Conservation (phyloP, 2,888 invertebrate species). For the Heliconius ismenius region DNA sequence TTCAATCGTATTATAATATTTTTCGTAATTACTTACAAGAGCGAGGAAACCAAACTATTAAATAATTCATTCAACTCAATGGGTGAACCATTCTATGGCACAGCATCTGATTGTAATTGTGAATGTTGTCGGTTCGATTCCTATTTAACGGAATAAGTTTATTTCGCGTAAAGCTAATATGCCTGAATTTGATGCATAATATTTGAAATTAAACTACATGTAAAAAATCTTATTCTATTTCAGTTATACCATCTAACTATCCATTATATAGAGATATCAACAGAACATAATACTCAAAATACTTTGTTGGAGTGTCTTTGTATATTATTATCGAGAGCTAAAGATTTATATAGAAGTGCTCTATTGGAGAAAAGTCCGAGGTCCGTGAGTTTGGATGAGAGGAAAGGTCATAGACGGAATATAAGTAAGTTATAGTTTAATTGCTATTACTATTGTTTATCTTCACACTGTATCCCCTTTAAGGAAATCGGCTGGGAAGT, state of each 20-base stretch:
- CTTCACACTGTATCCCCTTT: too few relatives aligned
- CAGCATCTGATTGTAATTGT: too few relatives aligned
- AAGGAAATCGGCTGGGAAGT: too few relatives aligned
- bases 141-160: too few relatives aligned
- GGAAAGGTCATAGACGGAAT: slow-evolving; percentile 72
- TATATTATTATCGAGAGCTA: slow-evolving; percentile 81
- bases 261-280: slow-evolving; percentile 82
- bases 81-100: not conserved
- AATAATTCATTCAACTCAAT: too few relatives aligned
- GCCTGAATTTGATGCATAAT: not conserved
- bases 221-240: slow-evolving; percentile 49
- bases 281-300: slow-evolving; percentile 94
- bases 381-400: slow-evolving; percentile 59
- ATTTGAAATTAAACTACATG: too few relatives aligned
- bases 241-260: slow-evolving; percentile 90
- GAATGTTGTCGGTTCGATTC: not conserved
- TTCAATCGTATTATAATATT: not conserved
- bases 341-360: slow-evolving; percentile 70
- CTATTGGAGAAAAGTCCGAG: slow-evolving; percentile 76
- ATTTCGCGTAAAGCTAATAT: not conserved
- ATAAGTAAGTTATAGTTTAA: slow-evolving; percentile 72
- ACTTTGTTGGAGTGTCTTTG: slow-evolving; percentile 90
- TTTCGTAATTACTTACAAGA: too few relatives aligned
- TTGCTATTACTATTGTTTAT: too few relatives aligned
- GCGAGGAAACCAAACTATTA: too few relatives aligned